A percentile compares a stretch with the other conserved stretches of the same genome.
phyloP scores from a whole-genome alignment of 2,888 invertebrate genomes.

The Caenorhabditis wallacei region DNA sequence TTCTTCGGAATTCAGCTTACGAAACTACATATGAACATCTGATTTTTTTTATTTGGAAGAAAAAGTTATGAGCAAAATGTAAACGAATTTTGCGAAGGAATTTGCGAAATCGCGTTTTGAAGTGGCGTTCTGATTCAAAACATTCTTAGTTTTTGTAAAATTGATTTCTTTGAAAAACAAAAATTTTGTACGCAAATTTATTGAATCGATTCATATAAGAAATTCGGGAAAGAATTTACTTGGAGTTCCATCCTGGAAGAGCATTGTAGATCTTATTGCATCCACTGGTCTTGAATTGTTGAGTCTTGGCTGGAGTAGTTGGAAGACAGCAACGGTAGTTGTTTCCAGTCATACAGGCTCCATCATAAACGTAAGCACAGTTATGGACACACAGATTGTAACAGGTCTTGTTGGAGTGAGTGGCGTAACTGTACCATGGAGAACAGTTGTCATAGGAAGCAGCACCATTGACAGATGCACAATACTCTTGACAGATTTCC shows the following conservation, averaged over 20 bases:
- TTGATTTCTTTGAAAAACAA: too few relatives aligned
- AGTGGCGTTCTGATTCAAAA: too few relatives aligned
- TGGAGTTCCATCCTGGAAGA: background rate
- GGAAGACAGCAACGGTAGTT: background rate
- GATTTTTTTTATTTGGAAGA: background rate
- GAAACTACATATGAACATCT: slow-evolving; percentile 22
- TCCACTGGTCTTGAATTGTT: background rate
- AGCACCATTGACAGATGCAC: background rate
- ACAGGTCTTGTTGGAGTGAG: background rate
- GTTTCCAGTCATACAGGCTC: background rate
- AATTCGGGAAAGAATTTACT: background rate
- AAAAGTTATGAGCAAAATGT: too few relatives aligned
- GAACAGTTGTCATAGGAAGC: background rate
- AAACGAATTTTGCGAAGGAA: too few relatives aligned
- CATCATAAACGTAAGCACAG: background rate
- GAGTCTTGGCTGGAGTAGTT: background rate
- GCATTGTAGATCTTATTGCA: background rate
- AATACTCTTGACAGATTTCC: background rate
- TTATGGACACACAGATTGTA: background rate
- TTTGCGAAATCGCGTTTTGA: too few relatives aligned
- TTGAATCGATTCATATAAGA: too few relatives aligned
- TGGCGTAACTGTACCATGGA: background rate
- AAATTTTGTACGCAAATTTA: too few relatives aligned
- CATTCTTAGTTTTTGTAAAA: too few relatives aligned
- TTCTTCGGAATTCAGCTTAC: slow-evolving; percentile 14